phyloP scores from a whole-genome alignment of 2,888 invertebrate genomes.

The Drosophila koepferae region DNA sequence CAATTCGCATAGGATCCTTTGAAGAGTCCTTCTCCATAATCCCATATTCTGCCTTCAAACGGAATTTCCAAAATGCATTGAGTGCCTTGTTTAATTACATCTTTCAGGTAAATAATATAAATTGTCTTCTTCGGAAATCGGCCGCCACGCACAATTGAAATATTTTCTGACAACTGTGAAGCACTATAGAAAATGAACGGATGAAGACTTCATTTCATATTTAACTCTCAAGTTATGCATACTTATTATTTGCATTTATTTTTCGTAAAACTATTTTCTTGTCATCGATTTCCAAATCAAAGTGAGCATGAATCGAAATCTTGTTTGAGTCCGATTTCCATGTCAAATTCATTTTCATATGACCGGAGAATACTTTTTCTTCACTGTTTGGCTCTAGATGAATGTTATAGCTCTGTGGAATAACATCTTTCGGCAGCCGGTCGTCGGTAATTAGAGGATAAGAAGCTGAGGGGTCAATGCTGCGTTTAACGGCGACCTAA shows the following conservation, averaged over 20 bases:
- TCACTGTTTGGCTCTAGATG: conserved; percentile 89
- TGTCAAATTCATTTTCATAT: conserved; percentile 89
- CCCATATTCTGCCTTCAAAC: conserved; percentile 89
- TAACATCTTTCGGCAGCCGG: conserved; percentile 88
- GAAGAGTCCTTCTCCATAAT: conserved; percentile 89
- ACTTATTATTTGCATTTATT: conserved; percentile 66
- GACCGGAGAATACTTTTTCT: conserved; percentile 89
- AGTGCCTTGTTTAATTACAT: conserved; percentile 86
- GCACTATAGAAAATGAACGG: conserved; percentile 12
- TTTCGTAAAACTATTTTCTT: conserved; percentile 86
- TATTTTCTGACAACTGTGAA: conserved; percentile 36
- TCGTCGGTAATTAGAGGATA: conserved; percentile 88
- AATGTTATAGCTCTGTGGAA: conserved; percentile 89
- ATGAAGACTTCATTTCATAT: conserved; percentile 6
- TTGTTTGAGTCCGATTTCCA: conserved; percentile 88
- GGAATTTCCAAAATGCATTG: conserved; percentile 88
- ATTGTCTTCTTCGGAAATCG: conserved; percentile 88
- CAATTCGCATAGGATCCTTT: conserved; percentile 87
- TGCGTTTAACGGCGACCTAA: conserved; percentile 86
- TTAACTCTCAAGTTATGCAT: not conserved
- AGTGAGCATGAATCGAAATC: conserved; percentile 89
- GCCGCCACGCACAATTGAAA: conserved; percentile 84
- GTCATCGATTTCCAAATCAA: conserved; percentile 87
- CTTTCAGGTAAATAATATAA: conserved; percentile 87
- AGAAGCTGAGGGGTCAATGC: conserved; percentile 90